A percentile compares a stretch with the other conserved stretches of the same genome.
Evolutionary conservation across 2,888 invertebrate species (phyloP).

Genomic region (Machimus atricapillus): DNA sequence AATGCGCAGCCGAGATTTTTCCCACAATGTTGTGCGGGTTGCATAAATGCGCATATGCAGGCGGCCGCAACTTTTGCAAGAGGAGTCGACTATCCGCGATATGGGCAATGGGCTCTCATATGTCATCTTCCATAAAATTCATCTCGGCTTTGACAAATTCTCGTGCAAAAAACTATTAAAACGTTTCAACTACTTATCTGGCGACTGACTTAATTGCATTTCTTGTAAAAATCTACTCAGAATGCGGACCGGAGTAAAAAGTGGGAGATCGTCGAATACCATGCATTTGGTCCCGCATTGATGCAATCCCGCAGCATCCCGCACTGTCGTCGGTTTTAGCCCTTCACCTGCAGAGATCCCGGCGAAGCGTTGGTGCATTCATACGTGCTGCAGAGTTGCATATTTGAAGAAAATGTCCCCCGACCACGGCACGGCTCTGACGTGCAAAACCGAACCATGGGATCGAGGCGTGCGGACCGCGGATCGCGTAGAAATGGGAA

Average conservation of each 20-base stretch:
- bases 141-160: slow-evolving; percentile 52
- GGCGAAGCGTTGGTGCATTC: slow-evolving; percentile 28
- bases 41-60: not conserved
- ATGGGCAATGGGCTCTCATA: slow-evolving; percentile 46
- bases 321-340: slow-evolving; percentile 40
- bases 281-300: slow-evolving; percentile 40
- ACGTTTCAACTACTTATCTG: slow-evolving; percentile 42
- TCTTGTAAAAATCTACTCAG: slow-evolving; percentile 42
- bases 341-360: slow-evolving; percentile 41
- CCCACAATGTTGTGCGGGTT: slow-evolving; percentile 17
- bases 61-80: not conserved
- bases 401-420: slow-evolving; percentile 37
- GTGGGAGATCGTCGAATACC: slow-evolving; percentile 27
- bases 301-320: slow-evolving; percentile 40
- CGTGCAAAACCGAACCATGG: slow-evolving; percentile 29
- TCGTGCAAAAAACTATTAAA: slow-evolving; percentile 45
- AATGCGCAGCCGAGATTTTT: not conserved
- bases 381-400: slow-evolving; percentile 19
- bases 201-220: slow-evolving; percentile 44
- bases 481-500: slow-evolving; percentile 37
- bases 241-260: slow-evolving; percentile 30
- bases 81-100: not conserved
- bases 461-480: not conserved
- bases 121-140: slow-evolving; percentile 52
- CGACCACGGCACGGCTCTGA: slow-evolving; percentile 17